Base-by-base conservation (phyloP, 2,113 vertebrate genomes). In the Delphinus delphis region DNA sequence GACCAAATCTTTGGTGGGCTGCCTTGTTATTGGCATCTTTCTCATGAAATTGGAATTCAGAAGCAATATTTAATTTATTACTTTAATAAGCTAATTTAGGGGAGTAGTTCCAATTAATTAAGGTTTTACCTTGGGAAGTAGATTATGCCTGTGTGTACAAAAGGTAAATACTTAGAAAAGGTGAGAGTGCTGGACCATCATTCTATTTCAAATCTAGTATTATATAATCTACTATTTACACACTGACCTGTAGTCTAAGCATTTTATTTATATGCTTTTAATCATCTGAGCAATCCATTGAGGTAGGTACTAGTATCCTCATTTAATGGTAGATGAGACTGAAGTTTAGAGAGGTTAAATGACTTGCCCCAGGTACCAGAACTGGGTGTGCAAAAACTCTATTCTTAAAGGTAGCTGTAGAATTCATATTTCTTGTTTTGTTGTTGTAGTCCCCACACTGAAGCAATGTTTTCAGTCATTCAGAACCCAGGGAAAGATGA, bases 11-110 rank as follows among this genome's bases (percentile, higher is more conserved):
- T 84, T 80, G 71, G 15, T 81, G 44, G 62, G 2, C 53, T 82
- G 21, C 70, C n/a, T 94, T 92, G 4, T 83, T 62, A 71, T 47
- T 86, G 8, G 1, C 26, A 74, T 84, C 53, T 95, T 92, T 88
- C n/a, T 82, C 26, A 62, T 67, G 38, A 91, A 95, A 62, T 91
- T 73, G 60, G 58, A 76, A 70, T 77, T 81, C 60, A 92, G 55
- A 96, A 89, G 21, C n/a, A 93, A 58, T 90, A 55, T 83, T 93
- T 96, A 73, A 63, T 74, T 82, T 88, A 38, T n/a, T 63, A 33
- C 12, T 93, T 93, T 70, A 63, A 68, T 92, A 60, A 83, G 26
- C 23, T 90, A 76, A 44, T 60, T 23, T 84, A 83, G 36, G 44
- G 58, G 21, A 67, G 0, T 81, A 53, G 20, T 81, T 89, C 31